Evolutionary conservation across 1,140 invertebrate genomes (phyloP), one percentile per base, ranked within the genome.

Genomic region (Drosophila hydei): DNA sequence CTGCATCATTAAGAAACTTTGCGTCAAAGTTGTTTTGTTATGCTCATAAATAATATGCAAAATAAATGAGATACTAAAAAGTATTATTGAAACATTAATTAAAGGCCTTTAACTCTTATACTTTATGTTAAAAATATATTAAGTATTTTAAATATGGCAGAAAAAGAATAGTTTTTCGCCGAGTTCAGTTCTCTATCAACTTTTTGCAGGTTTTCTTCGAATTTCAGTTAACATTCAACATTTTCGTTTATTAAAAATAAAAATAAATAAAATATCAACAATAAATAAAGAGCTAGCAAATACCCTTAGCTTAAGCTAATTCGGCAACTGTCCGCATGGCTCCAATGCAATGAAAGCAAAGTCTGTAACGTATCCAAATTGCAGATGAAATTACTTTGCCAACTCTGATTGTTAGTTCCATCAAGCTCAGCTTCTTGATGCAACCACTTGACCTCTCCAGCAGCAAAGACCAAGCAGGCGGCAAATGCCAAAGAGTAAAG

Each of bases 401-500:
- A 25, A 18, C 27, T 11, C 52, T 25, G 43, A 11, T 9, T 64
- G 23, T 14, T 16, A 36, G 40, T 19, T 30, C 8, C 21, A n/a
- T 1, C 1, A 43, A 27, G 3, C 33, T n/a, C 43, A 58, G 1
- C 23, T 8, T 23, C n/a, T 21, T 3, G 19, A 1, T 7, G 8
- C 1, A 5, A 16, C 21, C 9, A 6, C 1, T 38, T 14, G 11
- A 23, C 23, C 2, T 40, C 48, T 18, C 21, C 33, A n/a, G 14
- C 30, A 25, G 51, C 36, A 43, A 70, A 54, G 42, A 70, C 16
- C n/a, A 72, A 25, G 27, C 70, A 64, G 54, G 48, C 54, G 14
- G 45, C 40, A 11, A 88, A 30, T 4, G 62, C 83, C 64, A 87
- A 58, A 33, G 75, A 72, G 52, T 71, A 83, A 33, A 87, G 78